phyloP scores from a whole-genome alignment of 2,888 invertebrate species.

The Aphodius granarius region DNA sequence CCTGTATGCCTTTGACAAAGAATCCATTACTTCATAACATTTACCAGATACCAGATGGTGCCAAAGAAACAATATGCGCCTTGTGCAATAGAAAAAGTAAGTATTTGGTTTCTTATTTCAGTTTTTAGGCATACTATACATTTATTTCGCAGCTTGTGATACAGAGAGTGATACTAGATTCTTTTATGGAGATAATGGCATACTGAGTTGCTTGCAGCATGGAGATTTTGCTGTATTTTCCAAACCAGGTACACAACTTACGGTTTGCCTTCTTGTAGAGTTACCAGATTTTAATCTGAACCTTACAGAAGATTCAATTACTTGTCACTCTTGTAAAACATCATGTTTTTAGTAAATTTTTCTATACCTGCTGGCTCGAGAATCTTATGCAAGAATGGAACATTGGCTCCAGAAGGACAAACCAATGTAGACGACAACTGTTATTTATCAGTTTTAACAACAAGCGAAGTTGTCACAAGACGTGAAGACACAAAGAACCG shows the following conservation, averaged over 20 bases:
- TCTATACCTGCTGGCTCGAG: not conserved
- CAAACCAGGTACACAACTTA: slow-evolving; percentile 37
- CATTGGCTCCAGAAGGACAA: slow-evolving; percentile 56
- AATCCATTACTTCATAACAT: too few species aligned
- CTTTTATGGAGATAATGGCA: slow-evolving; percentile 64
- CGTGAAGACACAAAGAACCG: slow-evolving; percentile 43
- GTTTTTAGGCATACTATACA: not conserved
- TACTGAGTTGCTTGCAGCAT: slow-evolving; percentile 58
- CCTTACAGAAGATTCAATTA: not conserved
- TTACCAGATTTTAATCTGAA: too few species aligned
- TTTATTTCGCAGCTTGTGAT: not conserved
- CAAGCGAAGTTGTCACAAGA: slow-evolving; percentile 62
- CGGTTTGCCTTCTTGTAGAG: too few species aligned
- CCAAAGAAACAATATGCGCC: slow-evolving; percentile 44
- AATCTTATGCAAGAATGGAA: slow-evolving; percentile 64
- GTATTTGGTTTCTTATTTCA: too few species aligned
- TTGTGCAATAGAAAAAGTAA: too few species aligned
- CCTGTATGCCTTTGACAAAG: slow-evolving; percentile 67
- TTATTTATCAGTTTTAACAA: slow-evolving; percentile 61
- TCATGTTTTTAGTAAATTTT: not conserved
- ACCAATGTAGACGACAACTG: slow-evolving; percentile 59
- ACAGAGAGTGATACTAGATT: slow-evolving; percentile 53
- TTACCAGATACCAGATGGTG: slow-evolving; percentile 25
- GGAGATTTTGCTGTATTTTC: slow-evolving; percentile 64
- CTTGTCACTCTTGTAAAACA: not conserved